Conservation (phyloP, 35 echinoderm and acorn worm species). For the Ophioderma brevispina region DNA sequence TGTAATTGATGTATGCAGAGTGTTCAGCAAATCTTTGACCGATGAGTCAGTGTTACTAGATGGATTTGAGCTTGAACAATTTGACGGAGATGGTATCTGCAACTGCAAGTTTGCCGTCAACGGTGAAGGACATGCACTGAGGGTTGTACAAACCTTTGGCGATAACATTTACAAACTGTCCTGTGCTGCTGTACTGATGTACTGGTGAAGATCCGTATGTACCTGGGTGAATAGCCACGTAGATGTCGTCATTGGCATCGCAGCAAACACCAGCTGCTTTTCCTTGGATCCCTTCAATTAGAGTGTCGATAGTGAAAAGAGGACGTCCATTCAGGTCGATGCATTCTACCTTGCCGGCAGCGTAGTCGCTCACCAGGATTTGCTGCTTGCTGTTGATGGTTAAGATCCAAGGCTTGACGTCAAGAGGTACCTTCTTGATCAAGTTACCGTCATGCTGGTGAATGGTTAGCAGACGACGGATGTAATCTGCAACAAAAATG, state of each 20-base stretch:
- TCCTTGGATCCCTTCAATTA: neutral
- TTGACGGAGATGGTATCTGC: conserved; percentile 27
- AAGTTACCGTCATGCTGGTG: conserved; percentile 15
- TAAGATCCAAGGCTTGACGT: conserved; percentile 9
- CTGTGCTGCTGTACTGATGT: conserved; percentile 20
- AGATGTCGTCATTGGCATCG: conserved; percentile 29
- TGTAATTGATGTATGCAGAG: too few species aligned
- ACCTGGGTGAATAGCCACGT: conserved; percentile 12
- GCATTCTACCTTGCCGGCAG: neutral
- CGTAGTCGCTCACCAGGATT: conserved; percentile 13
- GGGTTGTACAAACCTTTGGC: conserved; percentile 26
- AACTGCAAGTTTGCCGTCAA: conserved; percentile 17
- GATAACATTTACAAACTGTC: conserved; percentile 6
- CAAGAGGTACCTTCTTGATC: conserved; percentile 31
- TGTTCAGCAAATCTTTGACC: too few species aligned
- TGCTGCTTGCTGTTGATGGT: conserved; percentile 18
- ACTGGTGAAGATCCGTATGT: conserved; percentile 5
- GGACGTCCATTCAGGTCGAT: conserved; percentile 15
- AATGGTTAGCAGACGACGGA: neutral
- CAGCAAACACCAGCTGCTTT: conserved; percentile 29
- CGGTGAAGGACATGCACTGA: conserved; percentile 18
- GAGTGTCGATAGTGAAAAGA: conserved; percentile 12
- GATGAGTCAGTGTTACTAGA: too few species aligned
- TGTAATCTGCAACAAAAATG: conserved; percentile 10
- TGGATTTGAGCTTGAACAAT: conserved; percentile 3